phyloP scores from a whole-genome alignment of 53 echinoderm and acorn worm genomes.

The Zoroaster sp. region DNA sequence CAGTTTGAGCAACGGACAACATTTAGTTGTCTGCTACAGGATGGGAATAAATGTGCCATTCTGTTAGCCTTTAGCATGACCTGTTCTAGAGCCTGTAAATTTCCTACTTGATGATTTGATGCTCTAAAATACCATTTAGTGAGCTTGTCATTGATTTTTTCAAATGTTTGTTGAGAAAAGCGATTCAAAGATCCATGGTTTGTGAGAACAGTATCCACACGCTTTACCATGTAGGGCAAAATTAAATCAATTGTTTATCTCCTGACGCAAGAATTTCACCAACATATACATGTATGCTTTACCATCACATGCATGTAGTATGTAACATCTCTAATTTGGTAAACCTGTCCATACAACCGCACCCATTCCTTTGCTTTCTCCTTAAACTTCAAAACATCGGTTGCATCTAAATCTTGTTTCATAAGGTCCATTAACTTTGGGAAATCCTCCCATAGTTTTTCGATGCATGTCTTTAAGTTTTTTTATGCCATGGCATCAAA shows the following conservation, averaged over 20 bases:
- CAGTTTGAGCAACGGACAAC: too few species aligned
- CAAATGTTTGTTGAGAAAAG: conserved; percentile 50
- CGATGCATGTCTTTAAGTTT: neutral
- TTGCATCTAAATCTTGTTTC: neutral
- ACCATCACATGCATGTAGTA: conserved; percentile 54
- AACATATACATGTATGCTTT: too few species aligned
- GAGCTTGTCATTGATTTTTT: conserved; percentile 33
- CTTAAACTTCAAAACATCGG: neutral
- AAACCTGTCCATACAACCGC: neutral
- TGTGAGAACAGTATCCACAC: neutral
- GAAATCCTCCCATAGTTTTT: conserved; percentile 14
- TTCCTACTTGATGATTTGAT: neutral
- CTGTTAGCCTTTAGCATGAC: conserved; percentile 13
- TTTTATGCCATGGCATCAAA: conserved; percentile 38
- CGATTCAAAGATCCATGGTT: conserved; percentile 7
- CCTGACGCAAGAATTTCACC: too few species aligned
- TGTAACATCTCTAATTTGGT: conserved; percentile 27
- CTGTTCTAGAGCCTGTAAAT: conserved; percentile 16
- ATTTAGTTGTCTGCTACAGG: neutral
- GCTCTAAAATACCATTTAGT: conserved; percentile 19
- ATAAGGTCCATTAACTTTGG: neutral
- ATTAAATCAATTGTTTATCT: too few species aligned
- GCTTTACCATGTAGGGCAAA: conserved; percentile 33
- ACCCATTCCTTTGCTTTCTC: conserved; percentile 28
- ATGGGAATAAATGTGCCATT: neutral